Conservation (phyloP, 53 echinoderm and acorn worm genomes). For the Echinarachnius parma region DNA sequence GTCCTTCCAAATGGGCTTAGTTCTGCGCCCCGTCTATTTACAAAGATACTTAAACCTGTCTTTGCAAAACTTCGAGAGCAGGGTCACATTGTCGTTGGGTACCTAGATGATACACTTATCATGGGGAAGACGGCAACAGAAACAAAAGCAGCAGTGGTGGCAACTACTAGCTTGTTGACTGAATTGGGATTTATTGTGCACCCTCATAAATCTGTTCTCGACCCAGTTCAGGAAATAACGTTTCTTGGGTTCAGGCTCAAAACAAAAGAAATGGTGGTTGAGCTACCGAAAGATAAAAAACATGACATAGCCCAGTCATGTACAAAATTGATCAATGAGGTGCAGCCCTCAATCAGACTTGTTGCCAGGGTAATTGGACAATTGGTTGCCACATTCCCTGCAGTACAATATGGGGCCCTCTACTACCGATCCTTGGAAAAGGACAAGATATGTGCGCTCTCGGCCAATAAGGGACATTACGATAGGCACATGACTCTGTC, state of each 20-base stretch:
- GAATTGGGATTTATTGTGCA: constrained; percentile 8
- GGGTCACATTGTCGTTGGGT: constrained; percentile 15
- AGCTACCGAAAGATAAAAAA: neutral
- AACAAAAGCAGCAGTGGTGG: constrained; percentile 1
- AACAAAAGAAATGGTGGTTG: neutral
- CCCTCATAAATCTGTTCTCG: neutral
- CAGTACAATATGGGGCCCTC: constrained; percentile 22
- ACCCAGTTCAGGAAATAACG: neutral
- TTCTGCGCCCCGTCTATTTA: neutral
- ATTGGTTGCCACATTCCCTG: constrained; percentile 32
- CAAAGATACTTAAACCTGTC: constrained; percentile 18
- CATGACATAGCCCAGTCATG: neutral
- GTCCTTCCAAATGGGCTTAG: neutral
- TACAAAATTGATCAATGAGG: neutral
- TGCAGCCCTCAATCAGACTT: neutral
- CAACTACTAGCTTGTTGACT: neutral
- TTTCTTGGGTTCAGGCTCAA: neutral
- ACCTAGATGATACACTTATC: constrained; percentile 9
- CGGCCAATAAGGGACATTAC: constrained; percentile 42
- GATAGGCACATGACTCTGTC: constrained; percentile 45
- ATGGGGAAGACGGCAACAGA: neutral
- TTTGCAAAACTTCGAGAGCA: constrained; percentile 1
- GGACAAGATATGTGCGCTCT: constrained; percentile 40
- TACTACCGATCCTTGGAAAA: constrained; percentile 35
- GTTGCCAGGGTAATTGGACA: constrained; percentile 33